Evolutionary conservation across 2,113 vertebrate genomes (phyloP).

Genomic region (Pelecanus crispus): DNA sequence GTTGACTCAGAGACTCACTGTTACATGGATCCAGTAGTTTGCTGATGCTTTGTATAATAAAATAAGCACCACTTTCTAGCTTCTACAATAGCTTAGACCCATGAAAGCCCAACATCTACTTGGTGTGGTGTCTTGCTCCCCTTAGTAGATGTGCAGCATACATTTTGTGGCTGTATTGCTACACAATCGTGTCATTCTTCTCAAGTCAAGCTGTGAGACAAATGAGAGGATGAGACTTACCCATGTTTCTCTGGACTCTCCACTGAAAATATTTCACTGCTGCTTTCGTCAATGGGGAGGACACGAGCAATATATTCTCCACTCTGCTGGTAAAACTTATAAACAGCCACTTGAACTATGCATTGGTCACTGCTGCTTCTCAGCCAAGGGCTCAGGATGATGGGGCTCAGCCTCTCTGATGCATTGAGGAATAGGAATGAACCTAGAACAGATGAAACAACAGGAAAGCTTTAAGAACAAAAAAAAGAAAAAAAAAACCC

Average conservation of each 20-base stretch:
- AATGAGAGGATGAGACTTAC: constrained; percentile 56
- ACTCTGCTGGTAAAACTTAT: constrained; percentile 79
- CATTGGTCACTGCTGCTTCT: constrained; percentile 79
- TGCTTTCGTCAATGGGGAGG: constrained; percentile 68
- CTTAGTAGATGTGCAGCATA: not conserved
- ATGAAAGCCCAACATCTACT: not conserved
- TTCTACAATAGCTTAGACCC: not conserved
- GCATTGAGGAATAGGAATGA: constrained; percentile 87
- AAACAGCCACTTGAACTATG: constrained; percentile 84
- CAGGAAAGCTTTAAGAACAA: not conserved
- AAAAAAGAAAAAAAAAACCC: not conserved
- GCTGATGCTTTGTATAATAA: not conserved
- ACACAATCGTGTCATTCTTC: fast-evolving
- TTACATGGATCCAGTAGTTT: not conserved
- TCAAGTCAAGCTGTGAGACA: not conserved
- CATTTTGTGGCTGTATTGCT: not conserved
- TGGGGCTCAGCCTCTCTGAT: constrained; percentile 76
- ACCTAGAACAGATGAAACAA: constrained; percentile 70
- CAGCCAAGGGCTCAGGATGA: constrained; percentile 92
- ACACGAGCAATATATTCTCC: constrained; percentile 86
- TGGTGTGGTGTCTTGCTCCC: not conserved
- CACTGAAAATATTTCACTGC: constrained; percentile 57
- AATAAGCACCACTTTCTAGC: not conserved
- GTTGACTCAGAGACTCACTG: not conserved
- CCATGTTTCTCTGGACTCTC: constrained; percentile 65